Evolutionary conservation across 2,888 invertebrate genomes (phyloP).

Genomic region (Apotomis betuletana): DNA sequence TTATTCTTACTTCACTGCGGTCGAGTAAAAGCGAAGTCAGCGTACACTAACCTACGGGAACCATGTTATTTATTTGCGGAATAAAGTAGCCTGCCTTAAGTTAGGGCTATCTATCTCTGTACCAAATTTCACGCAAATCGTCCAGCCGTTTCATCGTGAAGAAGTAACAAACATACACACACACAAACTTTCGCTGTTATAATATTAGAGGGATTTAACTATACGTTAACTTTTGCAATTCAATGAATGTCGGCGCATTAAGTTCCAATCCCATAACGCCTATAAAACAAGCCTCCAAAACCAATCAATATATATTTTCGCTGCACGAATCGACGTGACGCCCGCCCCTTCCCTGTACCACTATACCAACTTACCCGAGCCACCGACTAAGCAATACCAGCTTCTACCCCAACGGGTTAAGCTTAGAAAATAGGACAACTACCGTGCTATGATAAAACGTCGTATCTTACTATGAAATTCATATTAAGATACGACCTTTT

Average conservation of each 20-base stretch:
- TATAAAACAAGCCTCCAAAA: slow-evolving; percentile 25
- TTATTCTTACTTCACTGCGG: no score
- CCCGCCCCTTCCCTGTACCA: slow-evolving; percentile 26
- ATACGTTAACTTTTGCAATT: not conserved
- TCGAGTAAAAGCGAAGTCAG: no score
- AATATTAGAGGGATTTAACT: not conserved
- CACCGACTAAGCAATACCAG: slow-evolving; percentile 3
- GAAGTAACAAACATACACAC: no score
- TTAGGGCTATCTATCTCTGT: no score
- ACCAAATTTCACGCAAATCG: not conserved
- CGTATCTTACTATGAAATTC: not conserved
- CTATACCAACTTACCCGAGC: slow-evolving; percentile 5
- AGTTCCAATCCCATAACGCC: not conserved
- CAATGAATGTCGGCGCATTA: not conserved
- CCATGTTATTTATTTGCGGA: no score
- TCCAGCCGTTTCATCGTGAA: not conserved
- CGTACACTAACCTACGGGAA: no score
- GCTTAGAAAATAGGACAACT: no score
- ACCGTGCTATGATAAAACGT: not conserved
- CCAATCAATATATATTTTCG: slow-evolving; percentile 33
- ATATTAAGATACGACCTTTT: not conserved
- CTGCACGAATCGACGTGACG: slow-evolving; percentile 27
- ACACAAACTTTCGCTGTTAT: no score
- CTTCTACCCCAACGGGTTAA: slow-evolving; percentile 9
- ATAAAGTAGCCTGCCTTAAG: no score